Base-by-base conservation (phyloP, 2,888 invertebrate genomes). In the Dysmachus trigonus region DNA sequence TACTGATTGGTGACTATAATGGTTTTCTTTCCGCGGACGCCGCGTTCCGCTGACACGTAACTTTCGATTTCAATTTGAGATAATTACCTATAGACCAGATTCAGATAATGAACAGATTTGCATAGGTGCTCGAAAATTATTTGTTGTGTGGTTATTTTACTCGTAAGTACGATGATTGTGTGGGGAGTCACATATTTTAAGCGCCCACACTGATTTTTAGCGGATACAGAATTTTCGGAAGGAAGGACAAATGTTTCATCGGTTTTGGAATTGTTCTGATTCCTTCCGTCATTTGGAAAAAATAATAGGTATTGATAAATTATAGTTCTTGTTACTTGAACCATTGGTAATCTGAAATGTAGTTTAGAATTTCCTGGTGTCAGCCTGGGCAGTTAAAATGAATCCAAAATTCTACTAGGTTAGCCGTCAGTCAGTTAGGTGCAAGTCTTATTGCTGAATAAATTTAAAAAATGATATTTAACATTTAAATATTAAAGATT, bases 1-100 rank as follows among this genome's bases (percentile, higher is more conserved):
- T 77, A 8, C 22, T 62, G 27, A 30, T 22, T 77, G 2, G 41
- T 47, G 47, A 30, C 27, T 47, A 47, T 77, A 31, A 35, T 30
- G 47, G n/a, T 77, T 47, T 77, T 41, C 27, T 51, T 30, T n/a
- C 18, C 22, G 10, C 10, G 10, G 22, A 38, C 47, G 30, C 13
- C 10, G 62, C 27, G n/a, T 41, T 3, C 41, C 1, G 8, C 27
- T 10, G 33, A 53, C 53, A 33, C 62, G 15, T 53, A 62, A 81
- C 81, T 81, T 81, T 81, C 53, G 81, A 81, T 81, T 81, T 81
- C 33, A 62, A 81, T 81, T 81, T 31, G 31, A 27, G 81, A 81
- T 81, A 33, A 81, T n/a, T 53, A n/a, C n/a, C n/a, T n/a, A n/a
- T n/a, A 73, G 73, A 73, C 33, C 33, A 33, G 73, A 73, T 62